phyloP scores from a whole-genome alignment of 2,113 vertebrate species.

The Martes martes region DNA sequence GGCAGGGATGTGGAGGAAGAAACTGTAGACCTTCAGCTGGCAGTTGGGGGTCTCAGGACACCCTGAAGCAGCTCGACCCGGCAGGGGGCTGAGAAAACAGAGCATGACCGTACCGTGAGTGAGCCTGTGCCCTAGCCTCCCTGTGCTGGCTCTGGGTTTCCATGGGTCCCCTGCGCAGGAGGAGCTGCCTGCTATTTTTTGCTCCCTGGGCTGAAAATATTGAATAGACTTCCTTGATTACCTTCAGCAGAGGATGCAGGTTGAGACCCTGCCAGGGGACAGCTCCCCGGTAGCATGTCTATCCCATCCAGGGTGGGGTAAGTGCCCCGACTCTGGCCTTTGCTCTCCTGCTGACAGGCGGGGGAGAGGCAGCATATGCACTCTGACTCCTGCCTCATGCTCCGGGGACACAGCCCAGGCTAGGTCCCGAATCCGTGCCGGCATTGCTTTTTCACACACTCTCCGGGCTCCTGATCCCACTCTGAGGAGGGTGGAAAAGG shows the following conservation, averaged over 20 bases:
- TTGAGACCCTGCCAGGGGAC: neutral
- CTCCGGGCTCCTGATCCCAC: neutral
- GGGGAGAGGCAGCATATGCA: neutral
- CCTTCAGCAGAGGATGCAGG: neutral
- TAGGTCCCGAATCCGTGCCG: neutral
- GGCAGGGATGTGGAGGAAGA: neutral
- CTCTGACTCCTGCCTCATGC: neutral
- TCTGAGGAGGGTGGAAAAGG: neutral
- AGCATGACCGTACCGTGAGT: neutral
- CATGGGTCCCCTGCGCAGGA: neutral
- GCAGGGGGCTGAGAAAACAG: slow-evolving; percentile 38
- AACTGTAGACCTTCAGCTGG: slow-evolving; percentile 53
- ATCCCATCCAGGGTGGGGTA: neutral
- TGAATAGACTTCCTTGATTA: neutral
- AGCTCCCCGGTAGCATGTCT: neutral
- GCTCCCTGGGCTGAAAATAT: neutral
- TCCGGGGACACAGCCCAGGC: neutral
- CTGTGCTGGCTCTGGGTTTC: neutral
- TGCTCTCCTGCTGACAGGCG: neutral
- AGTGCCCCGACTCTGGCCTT: neutral
- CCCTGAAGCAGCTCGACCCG: slow-evolving; percentile 37
- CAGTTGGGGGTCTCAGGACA: neutral
- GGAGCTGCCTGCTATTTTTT: neutral
- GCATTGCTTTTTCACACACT: neutral
- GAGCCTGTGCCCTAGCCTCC: too few relatives aligned